phyloP scores from a whole-genome alignment of 2,113 vertebrate genomes.

The Murina feae region DNA sequence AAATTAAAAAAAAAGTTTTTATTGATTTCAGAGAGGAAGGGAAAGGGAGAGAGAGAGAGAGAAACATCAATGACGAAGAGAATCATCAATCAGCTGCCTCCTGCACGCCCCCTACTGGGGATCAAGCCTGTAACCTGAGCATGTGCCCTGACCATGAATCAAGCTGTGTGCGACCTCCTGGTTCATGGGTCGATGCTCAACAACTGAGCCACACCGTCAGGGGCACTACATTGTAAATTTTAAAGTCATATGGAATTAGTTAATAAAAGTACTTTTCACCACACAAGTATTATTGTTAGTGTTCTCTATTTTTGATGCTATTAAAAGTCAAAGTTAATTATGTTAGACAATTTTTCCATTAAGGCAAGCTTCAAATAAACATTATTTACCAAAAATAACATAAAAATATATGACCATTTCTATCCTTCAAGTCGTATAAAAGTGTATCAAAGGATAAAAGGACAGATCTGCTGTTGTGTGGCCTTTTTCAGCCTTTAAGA shows the following conservation, averaged over 20 bases:
- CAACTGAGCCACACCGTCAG: too few species aligned
- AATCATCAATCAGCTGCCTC: too few species aligned
- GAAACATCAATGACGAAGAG: too few species aligned
- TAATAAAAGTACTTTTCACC: neutral
- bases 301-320: neutral
- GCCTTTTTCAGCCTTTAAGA: constrained; percentile 61
- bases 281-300: neutral
- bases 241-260: neutral
- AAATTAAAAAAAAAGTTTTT: neutral
- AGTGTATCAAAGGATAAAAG: constrained; percentile 4
- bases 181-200: too few species aligned
- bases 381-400: neutral
- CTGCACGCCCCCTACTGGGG: too few species aligned
- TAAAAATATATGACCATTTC: constrained; percentile 24
- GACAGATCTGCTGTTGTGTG: constrained; percentile 49
- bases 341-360: neutral
- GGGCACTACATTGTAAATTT: neutral
- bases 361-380: constrained; percentile 25
- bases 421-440: constrained; percentile 62
- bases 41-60: too few species aligned
- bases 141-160: too few species aligned
- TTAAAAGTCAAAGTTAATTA: neutral
- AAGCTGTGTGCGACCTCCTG: too few species aligned
- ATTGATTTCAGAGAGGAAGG: too few species aligned
- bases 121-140: too few species aligned